phyloP scores from a whole-genome alignment of 2,797 vertebrate genomes.

The Lagodon rhomboides region DNA sequence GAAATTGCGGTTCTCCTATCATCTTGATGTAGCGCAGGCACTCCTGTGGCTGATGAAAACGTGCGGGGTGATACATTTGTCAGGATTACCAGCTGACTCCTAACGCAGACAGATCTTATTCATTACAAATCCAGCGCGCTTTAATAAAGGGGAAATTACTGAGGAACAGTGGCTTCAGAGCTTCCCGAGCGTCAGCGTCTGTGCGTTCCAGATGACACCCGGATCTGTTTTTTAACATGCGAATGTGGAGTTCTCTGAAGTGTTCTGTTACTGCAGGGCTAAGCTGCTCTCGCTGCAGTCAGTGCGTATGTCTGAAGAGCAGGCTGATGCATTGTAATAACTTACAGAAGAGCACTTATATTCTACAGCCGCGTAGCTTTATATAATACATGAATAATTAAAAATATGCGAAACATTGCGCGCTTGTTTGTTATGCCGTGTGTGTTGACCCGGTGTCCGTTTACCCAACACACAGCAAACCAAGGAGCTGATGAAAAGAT shows the following conservation, averaged over 20 bases:
- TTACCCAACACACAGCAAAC: not conserved
- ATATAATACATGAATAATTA: not conserved
- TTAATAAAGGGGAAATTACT: slow-evolving; percentile 23
- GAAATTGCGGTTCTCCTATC: slow-evolving; percentile 15
- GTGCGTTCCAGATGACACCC: slow-evolving; percentile 17
- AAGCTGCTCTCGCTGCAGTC: slow-evolving; percentile 14
- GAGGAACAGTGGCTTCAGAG: slow-evolving; percentile 22
- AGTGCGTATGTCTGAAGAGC: not conserved
- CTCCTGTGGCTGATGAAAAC: slow-evolving; percentile 37
- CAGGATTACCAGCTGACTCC: slow-evolving; percentile 35
- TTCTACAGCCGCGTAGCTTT: not conserved
- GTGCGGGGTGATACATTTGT: slow-evolving; percentile 28
- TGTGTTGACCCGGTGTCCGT: not conserved
- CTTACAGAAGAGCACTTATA: slow-evolving; percentile 20
- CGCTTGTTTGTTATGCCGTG: slow-evolving; percentile 1
- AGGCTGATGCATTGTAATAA: slow-evolving; percentile 27
- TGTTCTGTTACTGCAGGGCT: slow-evolving; percentile 29
- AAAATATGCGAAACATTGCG: slow-evolving; percentile 18
- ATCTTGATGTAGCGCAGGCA: slow-evolving; percentile 23
- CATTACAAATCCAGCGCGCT: slow-evolving; percentile 25
- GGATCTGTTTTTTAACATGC: slow-evolving; percentile 16
- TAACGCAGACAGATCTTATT: slow-evolving; percentile 26
- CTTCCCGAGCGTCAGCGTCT: slow-evolving; percentile 11
- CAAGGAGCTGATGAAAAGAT: not conserved
- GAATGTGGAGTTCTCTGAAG: slow-evolving; percentile 24